Evolutionary conservation across 2,797 vertebrate species (phyloP), one percentile per base, ranked within the genome.

Genomic region (Aphelocoma californica): DNA sequence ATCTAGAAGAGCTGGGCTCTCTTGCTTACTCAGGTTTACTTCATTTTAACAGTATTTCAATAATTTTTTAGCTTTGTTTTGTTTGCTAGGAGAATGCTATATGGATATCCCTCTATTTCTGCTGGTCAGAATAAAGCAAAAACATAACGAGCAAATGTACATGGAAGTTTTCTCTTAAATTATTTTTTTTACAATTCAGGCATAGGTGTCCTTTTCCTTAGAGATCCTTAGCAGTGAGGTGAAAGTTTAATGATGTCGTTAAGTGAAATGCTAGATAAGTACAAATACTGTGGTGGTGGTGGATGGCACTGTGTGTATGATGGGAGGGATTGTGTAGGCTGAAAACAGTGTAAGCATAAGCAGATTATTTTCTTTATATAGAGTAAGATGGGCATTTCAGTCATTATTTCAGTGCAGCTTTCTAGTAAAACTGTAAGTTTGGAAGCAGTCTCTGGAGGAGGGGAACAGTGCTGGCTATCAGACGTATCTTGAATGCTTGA

Each of bases 341-440:
- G 47, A 34, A 69, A 86, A 65, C 58, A 47, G 34, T 25, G 60
- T 60, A 71, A 86, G 14, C 8, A 2, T 74, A 90, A 83, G 58
- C 31, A 86, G 73, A 61, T 92, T 64, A 47, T 88, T 74, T 90
- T 74, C 51, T 86, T 88, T 71, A 58, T 42, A 18, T 25, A 78
- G 45, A 57, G 44, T 54, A 61, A 88, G 2, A 8, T 79, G 40
- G 20, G 40, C 3, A 1, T 70, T 79, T 72, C 47, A n/a, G 51
- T 73, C 36, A 34, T 77, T 72, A 92, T 45, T 74, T 80, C 61
- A 38, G 34, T 50, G 45, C 15, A 50, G 42, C 44, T 73, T 83
- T 92, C 77, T 78, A 71, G 80, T 74, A 34, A 81, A 94, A 64
- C 36, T 28, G 6, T 44, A 40, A 15, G 42, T 56, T 64, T 94